A percentile compares a stretch with the other conserved stretches of the same genome.
Conservation (phyloP, 2,113 vertebrate species). For the Labeo catla region DNA sequence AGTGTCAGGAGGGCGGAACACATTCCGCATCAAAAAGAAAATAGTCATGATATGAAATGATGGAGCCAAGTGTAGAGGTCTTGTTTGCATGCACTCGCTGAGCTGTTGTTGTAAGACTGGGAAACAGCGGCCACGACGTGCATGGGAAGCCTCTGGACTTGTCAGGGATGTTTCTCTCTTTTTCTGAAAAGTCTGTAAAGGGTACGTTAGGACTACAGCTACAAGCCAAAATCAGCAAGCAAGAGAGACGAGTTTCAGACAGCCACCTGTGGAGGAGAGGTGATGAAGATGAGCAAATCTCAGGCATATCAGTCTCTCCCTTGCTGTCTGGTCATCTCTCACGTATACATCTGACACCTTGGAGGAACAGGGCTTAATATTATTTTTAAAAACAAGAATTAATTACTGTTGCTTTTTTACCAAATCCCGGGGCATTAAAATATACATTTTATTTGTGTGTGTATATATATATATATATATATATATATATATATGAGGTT, state of each 20-base stretch:
- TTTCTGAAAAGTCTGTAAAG: constrained; percentile 1
- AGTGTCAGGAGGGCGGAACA: constrained; percentile 3
- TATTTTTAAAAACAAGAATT: background rate
- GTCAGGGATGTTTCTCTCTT: background rate
- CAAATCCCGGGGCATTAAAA: too few relatives aligned
- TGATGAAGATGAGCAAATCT: constrained; percentile 27
- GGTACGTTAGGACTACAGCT: constrained; percentile 6
- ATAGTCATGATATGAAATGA: constrained; percentile 42
- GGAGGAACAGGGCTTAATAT: background rate
- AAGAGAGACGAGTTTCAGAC: background rate
- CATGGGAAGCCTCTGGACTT: constrained; percentile 33
- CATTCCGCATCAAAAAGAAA: constrained; percentile 50
- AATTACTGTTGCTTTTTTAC: background rate
- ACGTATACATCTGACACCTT: background rate
- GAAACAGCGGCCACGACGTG: constrained; percentile 7
- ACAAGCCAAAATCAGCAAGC: constrained; percentile 31
- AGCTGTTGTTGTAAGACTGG: constrained; percentile 35
- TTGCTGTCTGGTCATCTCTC: background rate
- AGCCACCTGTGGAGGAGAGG: constrained; percentile 12
- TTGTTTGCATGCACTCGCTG: constrained; percentile 50
- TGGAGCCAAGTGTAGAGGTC: constrained; percentile 44
- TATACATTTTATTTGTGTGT: too few relatives aligned
- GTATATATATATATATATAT: too few relatives aligned
- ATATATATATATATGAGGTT: too few relatives aligned
- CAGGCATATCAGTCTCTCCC: constrained; percentile 30